Evolutionary conservation across 2,888 invertebrate genomes (phyloP), one percentile per base, ranked within the genome.

Genomic region (Drosophila picticornis): DNA sequence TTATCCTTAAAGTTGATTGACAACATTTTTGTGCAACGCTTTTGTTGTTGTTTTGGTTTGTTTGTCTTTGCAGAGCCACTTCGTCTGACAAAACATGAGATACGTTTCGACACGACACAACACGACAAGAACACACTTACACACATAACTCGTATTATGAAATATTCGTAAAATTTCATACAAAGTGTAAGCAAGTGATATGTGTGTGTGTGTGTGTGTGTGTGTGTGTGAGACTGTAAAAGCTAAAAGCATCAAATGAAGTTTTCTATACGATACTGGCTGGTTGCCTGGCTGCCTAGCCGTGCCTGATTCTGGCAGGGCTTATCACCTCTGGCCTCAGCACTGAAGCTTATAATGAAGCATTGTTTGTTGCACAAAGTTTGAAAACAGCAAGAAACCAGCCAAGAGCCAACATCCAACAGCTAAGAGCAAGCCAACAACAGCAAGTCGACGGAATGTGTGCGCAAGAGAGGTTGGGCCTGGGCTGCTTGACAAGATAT

Each of bases 321-420:
- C 90, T 90, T 90, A 86, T 86, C 86, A 88, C 90, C 85, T 90
- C 83, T 83, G 84, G 83, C 90, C 74, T 69, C 73, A 56, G 76
- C 73, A 74, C 62, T 75, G 65, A 48, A 78, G 89, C 90, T 86
- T 83, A 88, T 85, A 90, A 83, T 85, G 89, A 86, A 86, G 85
- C 88, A 86, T 90, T 90, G 85, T 90, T 85, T 90, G 90, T 77
- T 69, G 83, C 88, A 85, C 90, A 90, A 85, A 85, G 80, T 90
- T 84, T 75, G 77, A 79, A 81, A 79, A 78, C 80, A 71, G 73
- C 68, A 82, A 73, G 79, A 67, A 73, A 81, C 73, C 85, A 90
- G 74, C 57, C 62, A 74, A 72, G 69, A 64, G 72, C 57, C 66
- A 70, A 60, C 31, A 66, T 32, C 32, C 51, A 66, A 40, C 43